Conservation (phyloP, 2,797 vertebrate genomes). For the Pogonophryne albipinna region DNA sequence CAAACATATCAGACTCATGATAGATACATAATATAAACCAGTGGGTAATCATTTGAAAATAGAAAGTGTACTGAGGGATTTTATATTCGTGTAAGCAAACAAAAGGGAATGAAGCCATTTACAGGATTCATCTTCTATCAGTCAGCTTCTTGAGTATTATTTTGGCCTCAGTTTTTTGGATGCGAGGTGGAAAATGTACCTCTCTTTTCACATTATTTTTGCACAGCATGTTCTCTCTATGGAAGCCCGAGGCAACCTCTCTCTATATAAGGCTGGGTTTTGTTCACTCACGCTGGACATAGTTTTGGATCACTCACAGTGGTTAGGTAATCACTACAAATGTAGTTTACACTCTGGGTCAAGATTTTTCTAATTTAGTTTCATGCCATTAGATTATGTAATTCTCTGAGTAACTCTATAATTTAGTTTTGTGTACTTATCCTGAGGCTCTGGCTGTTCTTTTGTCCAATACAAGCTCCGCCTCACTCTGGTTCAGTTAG, state of each 20-base stretch:
- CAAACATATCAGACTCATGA: conserved; percentile 44
- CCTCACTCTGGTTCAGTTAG: conserved; percentile 44
- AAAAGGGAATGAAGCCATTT: conserved; percentile 25
- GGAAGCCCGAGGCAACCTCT: conserved; percentile 39
- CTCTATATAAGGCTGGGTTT: conserved; percentile 75
- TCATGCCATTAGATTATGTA: conserved; percentile 54
- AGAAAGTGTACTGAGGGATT: conserved; percentile 33
- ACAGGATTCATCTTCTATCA: conserved; percentile 6
- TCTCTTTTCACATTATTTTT: conserved; percentile 39
- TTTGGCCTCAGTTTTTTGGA: conserved; percentile 24
- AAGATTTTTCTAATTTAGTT: conserved; percentile 54
- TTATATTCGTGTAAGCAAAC: conserved; percentile 47
- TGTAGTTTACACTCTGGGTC: conserved; percentile 49
- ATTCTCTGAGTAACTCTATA: conserved; percentile 46
- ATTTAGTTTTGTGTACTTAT: conserved; percentile 55
- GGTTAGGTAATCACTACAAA: conserved; percentile 69
- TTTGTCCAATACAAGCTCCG: conserved; percentile 37
- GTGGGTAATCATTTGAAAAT: conserved; percentile 24
- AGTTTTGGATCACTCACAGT: conserved; percentile 65
- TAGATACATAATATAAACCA: conserved; percentile 38
- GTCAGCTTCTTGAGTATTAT: conserved; percentile 5
- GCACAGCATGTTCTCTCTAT: conserved; percentile 24
- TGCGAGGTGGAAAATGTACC: conserved; percentile 8
- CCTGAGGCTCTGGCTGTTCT: conserved; percentile 33
- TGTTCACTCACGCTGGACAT: conserved; percentile 58